These are phyloP conservation scores for Zaprionus capensis DNA, from an alignment of 1,140 invertebrate species.

Conservation along the genomic window DNA sequence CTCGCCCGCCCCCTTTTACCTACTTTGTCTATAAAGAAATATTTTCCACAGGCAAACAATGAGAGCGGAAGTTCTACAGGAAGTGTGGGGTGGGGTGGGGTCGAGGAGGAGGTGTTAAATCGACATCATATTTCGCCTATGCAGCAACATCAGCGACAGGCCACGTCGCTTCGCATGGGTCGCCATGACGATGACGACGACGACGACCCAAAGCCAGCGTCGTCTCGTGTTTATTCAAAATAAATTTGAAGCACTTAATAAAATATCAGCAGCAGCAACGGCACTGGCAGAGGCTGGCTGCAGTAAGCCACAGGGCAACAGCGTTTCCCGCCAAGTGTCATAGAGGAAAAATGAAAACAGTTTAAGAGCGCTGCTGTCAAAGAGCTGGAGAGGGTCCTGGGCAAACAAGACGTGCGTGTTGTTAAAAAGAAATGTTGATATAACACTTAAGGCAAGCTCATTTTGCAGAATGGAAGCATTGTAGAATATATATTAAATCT, in stretches of 20 bases:
- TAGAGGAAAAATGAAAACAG: slow-evolving; percentile 16
- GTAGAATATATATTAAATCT: background rate
- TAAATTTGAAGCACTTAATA: slow-evolving; percentile 48
- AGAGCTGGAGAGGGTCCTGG: slow-evolving; percentile 10
- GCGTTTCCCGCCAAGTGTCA: slow-evolving; percentile 20
- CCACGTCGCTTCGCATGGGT: slow-evolving; percentile 1
- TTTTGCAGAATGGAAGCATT: background rate
- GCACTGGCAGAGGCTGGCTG: background rate
- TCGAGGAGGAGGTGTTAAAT: slow-evolving; percentile 9
- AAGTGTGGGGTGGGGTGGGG: background rate
- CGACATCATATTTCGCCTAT: slow-evolving; percentile 12
- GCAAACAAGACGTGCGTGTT: slow-evolving; percentile 1
- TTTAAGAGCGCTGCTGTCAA: slow-evolving; percentile 2
- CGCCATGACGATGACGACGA: slow-evolving; percentile 13
- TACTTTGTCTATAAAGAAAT: slow-evolving; percentile 1
- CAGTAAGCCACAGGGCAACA: background rate
- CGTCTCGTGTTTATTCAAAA: slow-evolving; percentile 48
- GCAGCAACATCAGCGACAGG: slow-evolving; percentile 13
- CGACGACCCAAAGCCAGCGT: slow-evolving; percentile 23
- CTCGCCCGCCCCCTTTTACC: slow-evolving; percentile 1
- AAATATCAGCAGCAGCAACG: slow-evolving; percentile 34
- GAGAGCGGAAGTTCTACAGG: slow-evolving; percentile 14
- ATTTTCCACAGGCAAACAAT: slow-evolving; percentile 60
- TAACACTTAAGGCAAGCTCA: background rate
- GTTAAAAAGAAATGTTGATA: slow-evolving; percentile 11